Evolutionary conservation across 2,888 invertebrate species (phyloP), one percentile per base, ranked within the genome.

Genomic region (Daptonema setosum): DNA sequence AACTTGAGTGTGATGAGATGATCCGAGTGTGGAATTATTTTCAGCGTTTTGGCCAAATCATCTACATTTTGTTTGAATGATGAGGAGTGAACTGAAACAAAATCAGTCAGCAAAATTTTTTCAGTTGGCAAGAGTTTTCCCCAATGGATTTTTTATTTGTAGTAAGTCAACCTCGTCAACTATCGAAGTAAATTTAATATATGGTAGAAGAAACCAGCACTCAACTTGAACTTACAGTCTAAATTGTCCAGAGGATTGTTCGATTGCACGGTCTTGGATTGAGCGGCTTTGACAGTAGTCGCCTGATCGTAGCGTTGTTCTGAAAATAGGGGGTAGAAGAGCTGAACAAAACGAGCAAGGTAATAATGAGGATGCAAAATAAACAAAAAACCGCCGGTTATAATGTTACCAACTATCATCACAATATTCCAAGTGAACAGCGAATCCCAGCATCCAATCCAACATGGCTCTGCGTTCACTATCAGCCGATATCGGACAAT

Each of bases 51-150:
- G 0, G 87, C 84, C 54, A 93, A 71, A 2, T 79, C 77, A 56
- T 81, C 81, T 1, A 91, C 82, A 30, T 88, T 90, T 55, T 79
- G 77, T 62, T 81, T 80, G 70, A 93, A 91, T 62, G 85, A 85
- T 59, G 80, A 78, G 71, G 82, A 81, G 58, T 82, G 77, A 75
- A 87, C 87, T 87, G 72, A 43, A 66, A 64, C 17, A 55, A 30
- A 45, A 35, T 8, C 8, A 35, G 17, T 11, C 35, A 11, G 8
- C 35, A 35, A 35, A 35, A 35, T 8, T 8, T 35, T 35, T 35
- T 17, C n/a, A n/a, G n/a, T n/a, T n/a, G n/a, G n/a, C n/a, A n/a
- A n/a, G n/a, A n/a, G n/a, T n/a, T n/a, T n/a, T n/a, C n/a, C n/a
- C n/a, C n/a, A n/a, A n/a, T n/a, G n/a, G n/a, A n/a, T n/a, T n/a